Conservation (phyloP, 1,140 invertebrate species). For the Chironomus striatipennis region DNA sequence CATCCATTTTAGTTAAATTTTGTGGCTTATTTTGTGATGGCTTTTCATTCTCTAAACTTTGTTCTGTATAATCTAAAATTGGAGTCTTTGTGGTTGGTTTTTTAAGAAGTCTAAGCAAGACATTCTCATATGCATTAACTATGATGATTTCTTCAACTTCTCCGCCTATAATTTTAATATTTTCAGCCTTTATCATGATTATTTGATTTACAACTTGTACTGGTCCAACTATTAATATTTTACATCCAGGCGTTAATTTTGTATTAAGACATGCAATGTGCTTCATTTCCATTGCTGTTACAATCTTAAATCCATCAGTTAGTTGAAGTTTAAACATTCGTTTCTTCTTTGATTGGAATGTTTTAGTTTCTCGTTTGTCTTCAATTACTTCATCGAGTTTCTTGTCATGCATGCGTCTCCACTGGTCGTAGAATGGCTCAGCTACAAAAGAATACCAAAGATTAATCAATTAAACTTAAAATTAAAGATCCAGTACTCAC, state of each 20-base stretch:
- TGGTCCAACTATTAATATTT: conserved; percentile 56
- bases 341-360: conserved; percentile 37
- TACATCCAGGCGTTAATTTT: conserved; percentile 53
- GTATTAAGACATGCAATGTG: conserved; percentile 51
- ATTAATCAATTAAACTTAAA: not conserved
- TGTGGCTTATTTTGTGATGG: not conserved
- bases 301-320: conserved; percentile 63
- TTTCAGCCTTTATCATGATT: conserved; percentile 54
- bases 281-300: conserved; percentile 65
- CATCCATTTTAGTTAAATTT: conserved; percentile 18
- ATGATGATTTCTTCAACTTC: conserved; percentile 58
- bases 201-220: conserved; percentile 60
- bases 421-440: conserved; percentile 52
- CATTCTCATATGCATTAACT: conserved; percentile 50
- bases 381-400: conserved; percentile 43
- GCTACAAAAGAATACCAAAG: conserved; percentile 29
- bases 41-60: not conserved
- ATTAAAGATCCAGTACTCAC: not conserved
- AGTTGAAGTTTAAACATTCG: conserved; percentile 63
- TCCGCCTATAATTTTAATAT: conserved; percentile 60
- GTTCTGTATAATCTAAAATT: conserved; percentile 32
- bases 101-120: conserved; percentile 49
- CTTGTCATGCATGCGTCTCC: conserved; percentile 50
- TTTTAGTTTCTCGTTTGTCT: conserved; percentile 37
- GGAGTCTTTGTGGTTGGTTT: conserved; percentile 44